Percentiles rank a stretch among this genome's conserved stretches.
Conservation (phyloP, 2,888 invertebrate species). For the Polymixis lichenea region DNA sequence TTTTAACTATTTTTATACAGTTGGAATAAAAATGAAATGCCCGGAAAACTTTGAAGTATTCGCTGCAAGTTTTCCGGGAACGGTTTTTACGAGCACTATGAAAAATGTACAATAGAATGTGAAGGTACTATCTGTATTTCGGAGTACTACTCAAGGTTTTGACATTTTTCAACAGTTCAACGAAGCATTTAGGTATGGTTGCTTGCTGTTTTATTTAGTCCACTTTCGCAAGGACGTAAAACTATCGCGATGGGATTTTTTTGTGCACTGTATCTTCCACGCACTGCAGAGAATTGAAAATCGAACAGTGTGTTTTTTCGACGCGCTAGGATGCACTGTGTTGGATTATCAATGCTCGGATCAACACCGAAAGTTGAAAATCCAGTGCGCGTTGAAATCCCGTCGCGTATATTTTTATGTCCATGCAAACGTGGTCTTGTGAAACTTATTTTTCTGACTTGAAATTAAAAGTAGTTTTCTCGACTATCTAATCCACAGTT, state of each 20-base stretch:
- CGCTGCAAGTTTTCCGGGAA: constrained; percentile 22
- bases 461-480: neutral
- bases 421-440: neutral
- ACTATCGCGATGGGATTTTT: no score
- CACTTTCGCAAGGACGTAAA: no score
- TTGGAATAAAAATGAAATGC: constrained; percentile 34
- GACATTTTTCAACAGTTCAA: neutral
- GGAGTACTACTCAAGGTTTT: neutral
- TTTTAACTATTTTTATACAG: constrained; percentile 27
- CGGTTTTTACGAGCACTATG: neutral
- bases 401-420: no score
- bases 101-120: constrained; percentile 6
- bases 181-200: neutral
- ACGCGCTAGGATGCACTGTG: no score
- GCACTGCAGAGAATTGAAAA: no score
- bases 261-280: no score
- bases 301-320: no score
- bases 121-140: neutral
- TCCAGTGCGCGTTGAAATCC: no score
- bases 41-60: constrained; percentile 27
- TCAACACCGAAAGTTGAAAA: no score
- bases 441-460: neutral
- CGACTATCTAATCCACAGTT: neutral
- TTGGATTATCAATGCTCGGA: no score
- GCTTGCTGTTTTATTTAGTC: neutral